Base-by-base conservation (phyloP, 2,797 vertebrate genomes). In the Bradypodion pumilum region DNA sequence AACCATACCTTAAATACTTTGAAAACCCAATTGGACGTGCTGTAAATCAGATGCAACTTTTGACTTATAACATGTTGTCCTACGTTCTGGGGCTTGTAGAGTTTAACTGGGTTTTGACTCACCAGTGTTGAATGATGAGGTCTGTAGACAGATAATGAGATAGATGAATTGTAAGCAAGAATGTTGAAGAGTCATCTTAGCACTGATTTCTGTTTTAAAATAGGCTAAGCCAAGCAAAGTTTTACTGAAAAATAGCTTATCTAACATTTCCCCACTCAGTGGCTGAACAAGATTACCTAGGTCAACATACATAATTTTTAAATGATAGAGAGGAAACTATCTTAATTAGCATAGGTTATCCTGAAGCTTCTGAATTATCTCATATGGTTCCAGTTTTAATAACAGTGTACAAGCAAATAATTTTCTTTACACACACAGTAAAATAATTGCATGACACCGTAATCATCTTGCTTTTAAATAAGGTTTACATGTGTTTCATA, bases 291-390 rank as follows among this genome's bases (percentile, higher is more conserved):
- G 65, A 32, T 42, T 65, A 2, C 32, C 13, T 37, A 15, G 56
- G 2, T 70, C 42, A 77, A 29, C 35, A 16, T 29, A 23, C 70
- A 37, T 44, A 69, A 56, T 69, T 70, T 46, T 42, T 27, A 76
- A 59, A 76, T 35, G 7, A 46, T 35, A 40, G 7, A n/a, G n/a
- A n/a, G n/a, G n/a, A n/a, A n/a, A n/a, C n/a, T n/a, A n/a, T n/a
- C n/a, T n/a, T n/a, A n/a, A n/a, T n/a, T n/a, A n/a, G n/a, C 8
- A 59, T 7, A 65, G 1, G 32, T 65, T 52, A 23, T 44, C 15
- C 84, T 78, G 44, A 32, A 73, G 72, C 66, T 75, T 72, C 63
- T 78, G 8, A 62, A 21, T 42, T 73, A 42, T 76, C 46, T 73
- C 21, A 16, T 60, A 70, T 23, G 29, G 23, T 27, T 76, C 25